These are phyloP conservation scores for Vanessa tameamea DNA, from an alignment of 1,140 invertebrate genomes.

Conservation along the genomic window DNA sequence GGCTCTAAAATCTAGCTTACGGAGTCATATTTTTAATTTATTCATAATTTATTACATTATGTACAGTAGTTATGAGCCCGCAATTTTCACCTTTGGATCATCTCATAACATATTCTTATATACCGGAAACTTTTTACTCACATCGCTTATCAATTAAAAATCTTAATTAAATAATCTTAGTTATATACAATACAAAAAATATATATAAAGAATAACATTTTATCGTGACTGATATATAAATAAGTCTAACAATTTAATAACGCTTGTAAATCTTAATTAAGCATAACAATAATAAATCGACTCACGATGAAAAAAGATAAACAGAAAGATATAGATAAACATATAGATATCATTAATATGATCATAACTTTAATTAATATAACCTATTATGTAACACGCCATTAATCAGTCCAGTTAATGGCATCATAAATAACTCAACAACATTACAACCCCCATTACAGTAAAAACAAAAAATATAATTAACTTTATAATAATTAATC, in stretches of 20 bases:
- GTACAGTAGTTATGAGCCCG: no score
- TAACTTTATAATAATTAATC: background rate
- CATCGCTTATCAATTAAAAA: no score
- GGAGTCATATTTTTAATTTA: no score
- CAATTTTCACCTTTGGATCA: no score
- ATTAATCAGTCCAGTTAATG: background rate
- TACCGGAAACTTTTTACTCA: no score
- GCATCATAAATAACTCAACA: background rate
- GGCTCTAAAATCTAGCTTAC: no score
- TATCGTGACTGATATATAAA: background rate
- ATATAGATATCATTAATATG: constrained; percentile 3
- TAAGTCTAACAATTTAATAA: background rate
- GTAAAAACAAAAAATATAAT: background rate
- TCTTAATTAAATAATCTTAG: background rate
- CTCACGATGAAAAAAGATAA: background rate
- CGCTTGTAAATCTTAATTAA: constrained; percentile 2
- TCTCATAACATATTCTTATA: no score
- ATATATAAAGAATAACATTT: background rate
- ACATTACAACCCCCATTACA: background rate
- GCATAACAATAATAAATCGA: constrained; percentile 5
- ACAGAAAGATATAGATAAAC: background rate
- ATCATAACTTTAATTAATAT: background rate
- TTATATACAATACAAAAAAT: background rate
- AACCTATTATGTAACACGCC: background rate
- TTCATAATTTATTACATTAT: no score